Evolutionary conservation across 2,797 vertebrate genomes (phyloP).

Genomic region (Sebastes ruberrimus): DNA sequence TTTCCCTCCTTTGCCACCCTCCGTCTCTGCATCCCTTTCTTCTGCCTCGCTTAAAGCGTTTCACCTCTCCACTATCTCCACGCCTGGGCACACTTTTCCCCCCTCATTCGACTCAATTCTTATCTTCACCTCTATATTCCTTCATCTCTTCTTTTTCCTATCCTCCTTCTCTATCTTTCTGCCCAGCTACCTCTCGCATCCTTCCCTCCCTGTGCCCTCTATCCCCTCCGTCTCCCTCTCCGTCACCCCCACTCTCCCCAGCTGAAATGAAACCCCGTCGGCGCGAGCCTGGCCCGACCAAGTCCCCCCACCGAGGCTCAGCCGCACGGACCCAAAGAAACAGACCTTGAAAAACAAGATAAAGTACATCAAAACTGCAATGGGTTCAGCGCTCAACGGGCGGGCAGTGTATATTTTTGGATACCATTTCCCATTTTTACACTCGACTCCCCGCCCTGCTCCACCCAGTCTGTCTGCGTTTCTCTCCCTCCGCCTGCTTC

Average conservation of each 20-base stretch:
- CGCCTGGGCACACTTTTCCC: slow-evolving; percentile 42
- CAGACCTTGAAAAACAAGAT: slow-evolving; percentile 76
- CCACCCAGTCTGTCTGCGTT: slow-evolving; percentile 33
- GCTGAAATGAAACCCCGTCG: slow-evolving; percentile 66
- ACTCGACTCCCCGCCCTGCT: slow-evolving; percentile 32
- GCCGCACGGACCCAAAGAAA: slow-evolving; percentile 52
- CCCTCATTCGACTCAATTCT: slow-evolving; percentile 56
- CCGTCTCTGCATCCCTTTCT: slow-evolving; percentile 58
- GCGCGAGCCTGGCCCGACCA: slow-evolving; percentile 32
- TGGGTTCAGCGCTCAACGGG: slow-evolving; percentile 43
- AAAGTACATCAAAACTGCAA: slow-evolving; percentile 70
- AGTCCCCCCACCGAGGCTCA: slow-evolving; percentile 44
- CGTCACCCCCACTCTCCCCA: background rate
- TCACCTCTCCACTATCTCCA: slow-evolving; percentile 73
- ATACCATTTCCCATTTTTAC: slow-evolving; percentile 56
- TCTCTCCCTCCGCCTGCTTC: slow-evolving; percentile 19
- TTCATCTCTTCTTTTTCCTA: slow-evolving; percentile 63
- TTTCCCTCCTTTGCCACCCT: slow-evolving; percentile 67
- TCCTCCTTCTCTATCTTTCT: slow-evolving; percentile 61
- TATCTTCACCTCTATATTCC: slow-evolving; percentile 69
- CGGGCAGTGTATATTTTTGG: slow-evolving; percentile 71
- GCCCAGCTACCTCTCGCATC: slow-evolving; percentile 41
- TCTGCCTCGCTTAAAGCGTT: slow-evolving; percentile 58
- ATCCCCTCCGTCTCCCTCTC: slow-evolving; percentile 13
- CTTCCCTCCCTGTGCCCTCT: slow-evolving; percentile 31